phyloP scores from a whole-genome alignment of 2,888 invertebrate species.

The Hemithea aestivaria region DNA sequence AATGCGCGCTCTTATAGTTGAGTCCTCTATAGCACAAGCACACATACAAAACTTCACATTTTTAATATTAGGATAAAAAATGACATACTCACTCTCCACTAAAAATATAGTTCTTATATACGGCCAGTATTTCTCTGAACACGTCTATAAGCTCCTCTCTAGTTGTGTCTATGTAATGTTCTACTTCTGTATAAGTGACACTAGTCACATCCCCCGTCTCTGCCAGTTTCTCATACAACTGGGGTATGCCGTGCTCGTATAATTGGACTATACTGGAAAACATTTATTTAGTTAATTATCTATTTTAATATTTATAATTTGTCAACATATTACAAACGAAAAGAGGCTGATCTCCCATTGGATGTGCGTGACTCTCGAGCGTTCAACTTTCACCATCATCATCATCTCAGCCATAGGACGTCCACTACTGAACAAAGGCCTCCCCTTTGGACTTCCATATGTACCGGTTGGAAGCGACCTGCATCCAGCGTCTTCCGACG shows the following conservation, averaged over 20 bases:
- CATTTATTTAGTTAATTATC: neutral
- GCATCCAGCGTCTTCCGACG: too few species aligned
- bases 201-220: constrained; percentile 61
- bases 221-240: constrained; percentile 82
- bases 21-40: too few species aligned
- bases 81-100: constrained; percentile 59
- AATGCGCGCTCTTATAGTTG: too few species aligned
- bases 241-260: constrained; percentile 87
- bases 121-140: constrained; percentile 61
- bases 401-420: too few species aligned
- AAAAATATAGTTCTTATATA: constrained; percentile 59
- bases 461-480: too few species aligned
- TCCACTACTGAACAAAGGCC: too few species aligned
- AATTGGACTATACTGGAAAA: constrained; percentile 84
- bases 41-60: too few species aligned
- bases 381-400: too few species aligned
- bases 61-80: neutral
- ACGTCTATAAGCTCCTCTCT: constrained; percentile 67
- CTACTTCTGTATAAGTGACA: constrained; percentile 53
- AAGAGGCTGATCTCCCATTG: too few species aligned
- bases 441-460: too few species aligned
- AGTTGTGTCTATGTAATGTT: constrained; percentile 64
- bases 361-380: too few species aligned
- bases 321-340: neutral
- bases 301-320: constrained; percentile 1